A percentile compares a stretch with the other conserved stretches of the same genome.
Evolutionary conservation across 2,797 vertebrate genomes (phyloP).

Genomic region (Mormyrus proboscirostris): DNA sequence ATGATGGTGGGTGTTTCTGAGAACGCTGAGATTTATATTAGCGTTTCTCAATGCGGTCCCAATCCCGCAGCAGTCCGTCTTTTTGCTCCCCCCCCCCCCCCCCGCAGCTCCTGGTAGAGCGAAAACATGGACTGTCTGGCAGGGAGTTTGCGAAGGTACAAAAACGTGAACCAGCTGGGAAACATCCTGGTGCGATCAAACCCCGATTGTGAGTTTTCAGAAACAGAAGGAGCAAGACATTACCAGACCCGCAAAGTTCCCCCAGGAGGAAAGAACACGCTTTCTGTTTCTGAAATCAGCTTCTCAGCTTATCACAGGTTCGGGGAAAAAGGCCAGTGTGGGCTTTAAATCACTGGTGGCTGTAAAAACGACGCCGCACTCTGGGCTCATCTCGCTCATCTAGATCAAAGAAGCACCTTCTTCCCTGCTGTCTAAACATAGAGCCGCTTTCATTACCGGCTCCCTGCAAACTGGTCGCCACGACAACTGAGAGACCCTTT

Average conservation of each 20-base stretch:
- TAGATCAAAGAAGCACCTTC: constrained; percentile 10
- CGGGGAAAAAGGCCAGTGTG: neutral
- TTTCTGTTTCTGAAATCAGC: neutral
- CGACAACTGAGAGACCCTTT: constrained; percentile 7
- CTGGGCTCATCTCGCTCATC: neutral
- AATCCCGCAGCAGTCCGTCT: neutral
- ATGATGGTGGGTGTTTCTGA: neutral
- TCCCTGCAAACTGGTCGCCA: constrained; percentile 12
- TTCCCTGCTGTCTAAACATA: constrained; percentile 22
- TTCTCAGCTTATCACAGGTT: neutral
- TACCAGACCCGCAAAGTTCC: neutral
- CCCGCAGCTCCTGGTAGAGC: neutral
- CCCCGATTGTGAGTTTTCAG: neutral
- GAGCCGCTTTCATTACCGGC: constrained; percentile 27
- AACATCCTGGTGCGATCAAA: neutral
- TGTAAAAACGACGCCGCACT: neutral
- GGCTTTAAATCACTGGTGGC: constrained; percentile 13
- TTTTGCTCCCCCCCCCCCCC: neutral
- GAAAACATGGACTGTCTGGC: neutral
- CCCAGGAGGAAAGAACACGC: neutral
- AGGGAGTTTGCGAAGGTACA: neutral
- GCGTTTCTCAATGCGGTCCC: neutral
- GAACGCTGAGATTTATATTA: neutral
- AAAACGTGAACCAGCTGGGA: neutral
- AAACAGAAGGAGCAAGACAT: neutral